Evolutionary conservation across 2,113 vertebrate species (phyloP), one percentile per base, ranked within the genome.

Genomic region (Rhegmatorhina hoffmannsi): DNA sequence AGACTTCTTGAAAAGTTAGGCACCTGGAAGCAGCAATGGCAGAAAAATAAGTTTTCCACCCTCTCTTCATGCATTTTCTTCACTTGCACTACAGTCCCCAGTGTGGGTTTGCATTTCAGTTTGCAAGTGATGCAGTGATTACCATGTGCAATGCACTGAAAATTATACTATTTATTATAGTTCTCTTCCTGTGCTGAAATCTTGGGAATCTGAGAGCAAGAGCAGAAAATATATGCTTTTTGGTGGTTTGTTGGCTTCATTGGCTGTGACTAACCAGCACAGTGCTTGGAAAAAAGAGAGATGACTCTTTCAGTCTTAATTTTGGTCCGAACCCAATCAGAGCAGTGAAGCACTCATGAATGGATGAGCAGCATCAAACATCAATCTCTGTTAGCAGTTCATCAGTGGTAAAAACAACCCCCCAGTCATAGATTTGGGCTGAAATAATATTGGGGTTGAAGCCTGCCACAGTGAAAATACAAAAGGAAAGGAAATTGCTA

Each of bases 351-450:
- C 53, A 44, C 64, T 97, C 96, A 44, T 87, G 92, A 96, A 89
- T 95, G 84, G 64, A 87, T 92, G 67, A 90, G 55, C 89, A 92
- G 33, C 31, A 86, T 28, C 66, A 56, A 69, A 23, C 58, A 95
- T 96, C 88, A 88, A 17, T 95, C 94, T 92, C 72, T 93, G 83
- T 96, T 91, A 97, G 55, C 33, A 78, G 88, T 73, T 92, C 89
- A 72, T 88, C 90, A 87, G 59, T 47, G 31, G 47, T 69, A 72
- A 70, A 96, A 95, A 53, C n/a, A 91, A 89, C 47, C 55, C 34
- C 34, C 19, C 20, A 14, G 28, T 88, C 47, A 89, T 7, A 53
- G 92, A 95, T 90, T 96, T 67, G 84, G 89, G 44, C 69, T 94
- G 68, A 94, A 96, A 96, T 93, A 84, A 81, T 64, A 66, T 29